Evolutionary conservation across 1,140 invertebrate genomes (phyloP).

Genomic region (Nephotettix cincticeps): DNA sequence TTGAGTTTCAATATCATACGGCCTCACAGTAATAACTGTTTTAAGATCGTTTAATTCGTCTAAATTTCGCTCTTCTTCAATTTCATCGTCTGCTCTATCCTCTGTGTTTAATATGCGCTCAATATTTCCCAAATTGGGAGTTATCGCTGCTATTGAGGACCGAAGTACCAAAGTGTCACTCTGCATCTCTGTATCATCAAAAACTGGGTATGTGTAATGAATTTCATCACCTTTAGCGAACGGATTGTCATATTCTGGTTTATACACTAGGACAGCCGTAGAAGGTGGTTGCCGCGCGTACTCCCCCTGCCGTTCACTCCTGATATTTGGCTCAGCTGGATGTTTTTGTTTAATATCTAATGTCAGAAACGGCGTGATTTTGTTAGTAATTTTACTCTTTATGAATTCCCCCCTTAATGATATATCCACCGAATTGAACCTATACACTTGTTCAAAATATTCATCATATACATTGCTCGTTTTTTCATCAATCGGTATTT

Average conservation of each 20-base stretch:
- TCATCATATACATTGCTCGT: slow-evolving; percentile 2
- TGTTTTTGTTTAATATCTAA: not conserved
- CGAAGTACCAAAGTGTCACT: no score
- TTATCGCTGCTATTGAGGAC: no score
- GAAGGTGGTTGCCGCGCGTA: not conserved
- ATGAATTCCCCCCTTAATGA: not conserved
- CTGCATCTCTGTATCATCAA: no score
- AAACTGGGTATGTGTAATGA: no score
- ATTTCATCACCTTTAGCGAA: no score
- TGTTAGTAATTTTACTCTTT: not conserved
- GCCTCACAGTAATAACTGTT: no score
- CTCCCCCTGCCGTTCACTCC: not conserved
- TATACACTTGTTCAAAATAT: not conserved
- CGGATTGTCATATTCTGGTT: not conserved
- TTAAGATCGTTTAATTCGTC: no score
- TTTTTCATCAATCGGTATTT: slow-evolving; percentile 6
- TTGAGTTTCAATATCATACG: no score
- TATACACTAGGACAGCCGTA: not conserved
- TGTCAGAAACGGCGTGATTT: not conserved
- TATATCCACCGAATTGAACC: not conserved
- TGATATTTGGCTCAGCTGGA: not conserved
- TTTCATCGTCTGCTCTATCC: no score
- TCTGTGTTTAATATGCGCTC: no score
- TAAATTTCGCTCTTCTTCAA: no score
- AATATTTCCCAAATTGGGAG: no score